Percentiles rank a stretch among this genome's conserved stretches.
Conservation (phyloP, 2,797 vertebrate species). For the Cyclura pinguis region DNA sequence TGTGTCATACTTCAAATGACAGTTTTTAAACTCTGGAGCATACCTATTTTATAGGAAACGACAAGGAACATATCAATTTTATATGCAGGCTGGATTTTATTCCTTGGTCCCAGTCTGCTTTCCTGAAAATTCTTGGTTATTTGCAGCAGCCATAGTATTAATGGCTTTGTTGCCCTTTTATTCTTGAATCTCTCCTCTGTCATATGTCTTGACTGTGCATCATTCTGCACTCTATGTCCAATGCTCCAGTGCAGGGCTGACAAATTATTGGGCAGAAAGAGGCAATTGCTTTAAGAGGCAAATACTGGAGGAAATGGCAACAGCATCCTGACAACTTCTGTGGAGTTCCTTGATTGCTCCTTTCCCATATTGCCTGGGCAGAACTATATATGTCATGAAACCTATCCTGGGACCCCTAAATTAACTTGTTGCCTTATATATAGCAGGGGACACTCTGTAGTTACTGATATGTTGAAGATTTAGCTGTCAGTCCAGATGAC, state of each 20-base stretch:
- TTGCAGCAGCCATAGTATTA: background rate
- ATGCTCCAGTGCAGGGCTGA: background rate
- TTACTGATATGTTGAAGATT: background rate
- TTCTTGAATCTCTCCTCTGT: background rate
- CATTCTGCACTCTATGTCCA: background rate
- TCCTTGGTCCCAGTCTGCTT: background rate
- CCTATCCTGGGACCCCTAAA: background rate
- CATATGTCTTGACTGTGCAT: background rate
- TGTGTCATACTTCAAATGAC: no score
- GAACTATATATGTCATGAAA: background rate
- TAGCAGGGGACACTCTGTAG: background rate
- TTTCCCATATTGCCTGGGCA: background rate
- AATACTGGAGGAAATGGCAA: background rate
- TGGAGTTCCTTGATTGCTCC: background rate
- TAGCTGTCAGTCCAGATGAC: background rate
- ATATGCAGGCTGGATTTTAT: background rate
- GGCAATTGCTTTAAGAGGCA: background rate
- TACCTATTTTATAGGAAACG: no score
- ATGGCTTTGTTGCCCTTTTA: background rate
- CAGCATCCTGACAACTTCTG: background rate
- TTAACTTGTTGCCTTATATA: background rate
- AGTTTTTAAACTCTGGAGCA: no score
- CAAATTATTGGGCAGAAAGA: background rate
- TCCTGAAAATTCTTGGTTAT: background rate
- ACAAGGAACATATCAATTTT: background rate